Conservation (phyloP, 1,140 invertebrate species). For the Hylaeus anthracinus region DNA sequence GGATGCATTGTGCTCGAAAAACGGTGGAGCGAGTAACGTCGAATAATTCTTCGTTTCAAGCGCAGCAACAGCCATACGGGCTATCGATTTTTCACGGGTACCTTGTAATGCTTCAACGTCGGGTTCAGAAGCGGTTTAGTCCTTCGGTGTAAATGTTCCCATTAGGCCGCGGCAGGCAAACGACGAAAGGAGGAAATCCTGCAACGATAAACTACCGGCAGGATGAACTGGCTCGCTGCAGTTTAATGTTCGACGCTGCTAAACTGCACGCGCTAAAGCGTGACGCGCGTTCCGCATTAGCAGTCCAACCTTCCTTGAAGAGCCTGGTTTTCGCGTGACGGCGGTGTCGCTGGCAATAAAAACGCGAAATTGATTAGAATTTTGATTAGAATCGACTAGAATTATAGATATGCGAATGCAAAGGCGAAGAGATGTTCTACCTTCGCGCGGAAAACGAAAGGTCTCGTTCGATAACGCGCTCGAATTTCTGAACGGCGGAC, state of each 20-base stretch:
- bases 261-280: slow-evolving; percentile 12
- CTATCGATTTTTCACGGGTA: slow-evolving; percentile 46
- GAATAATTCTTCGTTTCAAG: slow-evolving; percentile 9
- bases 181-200: slow-evolving; percentile 41
- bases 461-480: no score
- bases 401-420: no score
- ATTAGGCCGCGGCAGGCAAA: slow-evolving; percentile 44
- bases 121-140: slow-evolving; percentile 30
- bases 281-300: slow-evolving; percentile 36
- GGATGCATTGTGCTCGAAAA: not conserved
- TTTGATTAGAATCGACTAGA: no score
- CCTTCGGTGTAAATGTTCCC: slow-evolving; percentile 36
- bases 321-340: not conserved
- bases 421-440: no score
- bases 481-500: not conserved
- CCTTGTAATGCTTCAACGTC: slow-evolving; percentile 39
- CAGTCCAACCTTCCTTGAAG: not conserved
- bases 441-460: not conserved
- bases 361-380: no score
- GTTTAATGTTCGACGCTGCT: slow-evolving; percentile 43
- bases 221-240: slow-evolving; percentile 34
- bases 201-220: slow-evolving; percentile 42
- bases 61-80: slow-evolving; percentile 1
- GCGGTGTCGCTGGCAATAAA: no score
- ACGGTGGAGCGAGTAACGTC: not conserved